A percentile compares a stretch with the other conserved stretches of the same genome.
Evolutionary conservation across 2,797 vertebrate species (phyloP).

Genomic region (Mastacembelus armatus): DNA sequence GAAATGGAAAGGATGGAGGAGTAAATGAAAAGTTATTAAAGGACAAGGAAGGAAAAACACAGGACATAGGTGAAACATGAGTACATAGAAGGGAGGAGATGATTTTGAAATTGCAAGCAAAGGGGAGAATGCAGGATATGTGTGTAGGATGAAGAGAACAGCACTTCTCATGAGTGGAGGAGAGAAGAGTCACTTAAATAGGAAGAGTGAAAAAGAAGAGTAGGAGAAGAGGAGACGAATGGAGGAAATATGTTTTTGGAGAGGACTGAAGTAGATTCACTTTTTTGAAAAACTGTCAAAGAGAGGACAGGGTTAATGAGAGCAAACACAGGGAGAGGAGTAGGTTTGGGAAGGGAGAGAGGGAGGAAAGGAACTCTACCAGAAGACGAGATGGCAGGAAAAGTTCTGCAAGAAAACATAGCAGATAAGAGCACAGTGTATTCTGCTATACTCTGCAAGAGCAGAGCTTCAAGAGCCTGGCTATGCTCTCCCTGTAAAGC

Average conservation of each 20-base stretch:
- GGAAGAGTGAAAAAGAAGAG: neutral
- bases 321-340: neutral
- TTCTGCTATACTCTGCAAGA: neutral
- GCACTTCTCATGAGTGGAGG: neutral
- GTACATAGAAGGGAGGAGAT: neutral
- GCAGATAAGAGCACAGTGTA: neutral
- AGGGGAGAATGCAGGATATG: neutral
- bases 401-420: neutral
- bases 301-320: neutral
- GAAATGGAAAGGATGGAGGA: neutral
- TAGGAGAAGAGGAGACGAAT: neutral
- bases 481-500: constrained; percentile 21
- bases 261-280: neutral
- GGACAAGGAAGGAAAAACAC: neutral
- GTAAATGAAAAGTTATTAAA: neutral
- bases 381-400: neutral
- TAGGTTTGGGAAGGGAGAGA: neutral
- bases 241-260: neutral
- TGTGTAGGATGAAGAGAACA: neutral
- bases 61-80: too few species aligned
- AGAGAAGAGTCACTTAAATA: neutral
- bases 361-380: neutral
- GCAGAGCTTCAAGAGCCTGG: constrained; percentile 14
- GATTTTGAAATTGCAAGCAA: too few species aligned
- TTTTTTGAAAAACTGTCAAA: constrained; percentile 2